Evolutionary conservation across 2,113 vertebrate species (phyloP).

Genomic region (Odocoileus hemionus): DNA sequence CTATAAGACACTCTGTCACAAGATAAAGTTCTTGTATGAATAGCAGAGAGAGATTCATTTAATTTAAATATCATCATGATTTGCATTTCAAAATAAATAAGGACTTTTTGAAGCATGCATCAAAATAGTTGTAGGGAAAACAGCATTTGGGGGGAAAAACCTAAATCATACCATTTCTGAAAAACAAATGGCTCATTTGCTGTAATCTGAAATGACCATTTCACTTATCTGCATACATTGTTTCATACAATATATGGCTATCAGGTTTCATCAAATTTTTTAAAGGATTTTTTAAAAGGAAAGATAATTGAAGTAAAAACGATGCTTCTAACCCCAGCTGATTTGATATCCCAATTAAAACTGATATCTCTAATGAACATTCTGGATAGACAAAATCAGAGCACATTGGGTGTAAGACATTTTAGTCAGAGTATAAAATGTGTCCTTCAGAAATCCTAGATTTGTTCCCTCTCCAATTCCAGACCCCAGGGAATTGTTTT

Average conservation of each 20-base stretch:
- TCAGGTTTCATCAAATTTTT: neutral
- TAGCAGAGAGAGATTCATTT: neutral
- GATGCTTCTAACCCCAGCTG: neutral
- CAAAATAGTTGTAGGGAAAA: neutral
- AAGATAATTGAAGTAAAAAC: neutral
- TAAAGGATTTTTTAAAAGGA: neutral
- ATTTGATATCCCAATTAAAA: neutral
- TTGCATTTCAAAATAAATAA: neutral
- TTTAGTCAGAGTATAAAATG: no score
- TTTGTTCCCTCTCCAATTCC: rapidly evolving
- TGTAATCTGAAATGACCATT: neutral
- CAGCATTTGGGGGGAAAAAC: neutral
- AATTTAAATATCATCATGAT: neutral
- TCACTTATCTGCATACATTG: neutral
- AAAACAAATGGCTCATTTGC: neutral
- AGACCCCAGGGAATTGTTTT: neutral
- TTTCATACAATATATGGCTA: neutral
- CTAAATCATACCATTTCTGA: neutral
- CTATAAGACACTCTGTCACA: neutral
- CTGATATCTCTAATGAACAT: neutral
- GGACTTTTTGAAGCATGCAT: neutral
- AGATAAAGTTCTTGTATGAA: neutral
- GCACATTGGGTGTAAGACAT: rapidly evolving
- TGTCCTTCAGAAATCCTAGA: neutral
- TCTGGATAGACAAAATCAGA: neutral